Evolutionary conservation across 2,113 vertebrate species (phyloP), one percentile per base, ranked within the genome.

Genomic region (Dasyurus viverrinus): DNA sequence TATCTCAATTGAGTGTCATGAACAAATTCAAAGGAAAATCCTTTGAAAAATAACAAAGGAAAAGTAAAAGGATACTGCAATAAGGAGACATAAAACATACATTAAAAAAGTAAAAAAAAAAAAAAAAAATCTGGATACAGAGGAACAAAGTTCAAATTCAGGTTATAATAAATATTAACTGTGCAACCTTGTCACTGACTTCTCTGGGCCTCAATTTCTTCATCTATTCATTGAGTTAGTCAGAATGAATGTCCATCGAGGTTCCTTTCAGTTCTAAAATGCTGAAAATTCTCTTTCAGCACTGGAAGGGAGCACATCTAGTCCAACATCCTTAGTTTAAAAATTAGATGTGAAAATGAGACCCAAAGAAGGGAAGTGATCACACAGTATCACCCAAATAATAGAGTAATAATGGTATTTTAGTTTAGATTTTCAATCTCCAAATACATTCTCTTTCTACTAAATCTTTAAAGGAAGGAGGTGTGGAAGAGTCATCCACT

Each of bases 31-130:
- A 52, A 52, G 50, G 50, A 52, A 50, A 90, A 50, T 46, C 50
- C 90, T 92, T 89, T 94, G 92, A 90, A 89, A 90, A 89, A 95
- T 94, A 22, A 68, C 7, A 52, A 0, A 92, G 46, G 89, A 95
- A 96, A 36, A 8, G 92, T 42, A 95, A n/a, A 55, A 92, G 30
- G n/a, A n/a, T n/a, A n/a, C n/a, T 97, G 23, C 47, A 94, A 8
- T 30, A 92, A 96, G 89, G 42, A 91, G 6, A 57, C 9, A n/a
- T n/a, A n/a, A n/a, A 57, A 24, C 0, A 57, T 30, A 11, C 26
- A 27, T 57, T 57, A 27, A 57, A 57, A 57, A 22, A 57, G 25
- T 57, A 57, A 57, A 57, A 57, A 57, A 36, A 19, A 54, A 19
- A 54, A 57, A 57, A 57, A 16, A 54, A 54, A 52, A 5, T 68